Evolutionary conservation across 2,113 vertebrate species (phyloP).

Genomic region (Peromyscus maniculatus): DNA sequence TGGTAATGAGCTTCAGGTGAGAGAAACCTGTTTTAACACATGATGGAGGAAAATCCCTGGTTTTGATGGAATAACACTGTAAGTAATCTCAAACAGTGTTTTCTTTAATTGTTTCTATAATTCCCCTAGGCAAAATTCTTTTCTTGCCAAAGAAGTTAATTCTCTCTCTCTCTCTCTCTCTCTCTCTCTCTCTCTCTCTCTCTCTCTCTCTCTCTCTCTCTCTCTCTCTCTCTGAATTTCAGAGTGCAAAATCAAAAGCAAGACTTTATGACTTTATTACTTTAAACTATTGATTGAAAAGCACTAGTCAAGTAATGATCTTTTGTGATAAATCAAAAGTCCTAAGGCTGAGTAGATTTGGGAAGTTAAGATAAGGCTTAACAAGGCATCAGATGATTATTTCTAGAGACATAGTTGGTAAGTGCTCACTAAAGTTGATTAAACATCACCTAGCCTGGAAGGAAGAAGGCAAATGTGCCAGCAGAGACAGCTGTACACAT

Average conservation of each 20-base stretch:
- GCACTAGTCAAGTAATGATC: not conserved
- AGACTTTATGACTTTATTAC: not conserved
- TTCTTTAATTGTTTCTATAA: slow-evolving; percentile 36
- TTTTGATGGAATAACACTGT: not conserved
- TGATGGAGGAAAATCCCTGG: not conserved
- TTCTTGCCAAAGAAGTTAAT: not conserved
- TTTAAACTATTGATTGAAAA: not conserved
- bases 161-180: not conserved
- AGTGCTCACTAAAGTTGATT: not conserved
- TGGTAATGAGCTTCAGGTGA: not conserved
- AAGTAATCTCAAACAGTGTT: not conserved
- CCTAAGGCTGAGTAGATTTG: not conserved
- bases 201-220: too few relatives aligned
- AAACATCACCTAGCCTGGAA: not conserved
- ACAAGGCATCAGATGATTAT: not conserved
- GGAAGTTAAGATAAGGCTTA: not conserved
- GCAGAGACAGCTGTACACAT: not conserved
- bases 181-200: too few relatives aligned
- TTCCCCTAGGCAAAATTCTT: slow-evolving; percentile 1
- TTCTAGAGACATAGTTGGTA: not conserved
- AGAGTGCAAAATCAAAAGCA: not conserved
- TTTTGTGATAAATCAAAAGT: not conserved
- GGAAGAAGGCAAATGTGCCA: not conserved
- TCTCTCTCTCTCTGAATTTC: too few relatives aligned
- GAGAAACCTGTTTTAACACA: not conserved